Base-by-base conservation (phyloP, 2,113 vertebrate species). In the Ciconia stormi region DNA sequence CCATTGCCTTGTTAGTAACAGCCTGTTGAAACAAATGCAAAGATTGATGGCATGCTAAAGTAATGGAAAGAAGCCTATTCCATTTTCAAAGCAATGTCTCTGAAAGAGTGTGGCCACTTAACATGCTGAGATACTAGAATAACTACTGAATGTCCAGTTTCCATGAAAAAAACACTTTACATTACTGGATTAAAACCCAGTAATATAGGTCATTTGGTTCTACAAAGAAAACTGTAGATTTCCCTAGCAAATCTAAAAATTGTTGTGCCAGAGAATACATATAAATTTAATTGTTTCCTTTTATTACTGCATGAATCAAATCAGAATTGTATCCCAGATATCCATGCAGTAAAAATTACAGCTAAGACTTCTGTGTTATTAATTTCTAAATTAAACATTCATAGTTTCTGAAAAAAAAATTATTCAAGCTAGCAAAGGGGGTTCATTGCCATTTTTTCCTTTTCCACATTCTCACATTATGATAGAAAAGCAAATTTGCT, bases 361-460 rank as follows among this genome's bases (percentile, higher is more conserved):
- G 5, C 36, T 44, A 61, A 65, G 23, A 15, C 8, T 71, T 49
- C 70, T 63, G n/a, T 40, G 38, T 47, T 22, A 16, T 36, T 93
- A 16, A 65, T 61, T 90, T 80, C 15, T 47, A 49, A 71, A 73
- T 69, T 49, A 55, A 66, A 40, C 72, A 81, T 23, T 84, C 2
- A 1, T 23, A 1, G 2, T 85, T 87, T 36, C 23, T 16, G 16
- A 8, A 3, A 7, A 2, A 19, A 26, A 55, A 34, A 8, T 9
- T 6, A 69, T 6, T 47, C 56, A 76, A 52, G 12, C 21, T 72
- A 40, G 10, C 18, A 63, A 11, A 67, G 23, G 16, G 20, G 7
- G 7, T 63, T 79, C 7, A 36, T 62, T 71, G 26, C 12, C 38
- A 65, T 21, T 82, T 79, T 53, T 87, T 36, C 38, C 29, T 55